Conservation (phyloP, 2,797 vertebrate genomes). For the Moxostoma hubbsi region DNA sequence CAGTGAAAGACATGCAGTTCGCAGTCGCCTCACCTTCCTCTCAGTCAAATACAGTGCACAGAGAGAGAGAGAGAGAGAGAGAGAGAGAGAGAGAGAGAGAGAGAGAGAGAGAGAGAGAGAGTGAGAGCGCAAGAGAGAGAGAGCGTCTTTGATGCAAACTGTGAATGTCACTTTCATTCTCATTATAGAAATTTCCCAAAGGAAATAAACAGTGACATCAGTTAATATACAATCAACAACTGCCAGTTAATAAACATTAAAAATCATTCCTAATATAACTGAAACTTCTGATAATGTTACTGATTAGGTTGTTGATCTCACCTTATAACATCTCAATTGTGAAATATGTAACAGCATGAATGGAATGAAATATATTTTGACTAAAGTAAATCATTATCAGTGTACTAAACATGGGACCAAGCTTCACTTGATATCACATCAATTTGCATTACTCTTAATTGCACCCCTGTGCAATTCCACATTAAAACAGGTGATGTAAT, state of each 20-base stretch:
- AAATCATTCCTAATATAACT: slow-evolving; percentile 69
- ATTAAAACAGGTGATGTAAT: slow-evolving; percentile 45
- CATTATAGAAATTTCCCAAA: slow-evolving; percentile 74
- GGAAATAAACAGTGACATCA: slow-evolving; percentile 70
- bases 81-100: no score
- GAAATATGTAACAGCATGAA: slow-evolving; percentile 61
- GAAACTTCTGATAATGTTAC: slow-evolving; percentile 71
- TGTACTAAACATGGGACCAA: slow-evolving; percentile 49
- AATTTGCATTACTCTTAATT: slow-evolving; percentile 47
- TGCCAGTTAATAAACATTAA: slow-evolving; percentile 71
- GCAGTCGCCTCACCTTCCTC: slow-evolving; percentile 45
- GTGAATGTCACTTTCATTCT: slow-evolving; percentile 75
- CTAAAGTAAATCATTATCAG: slow-evolving; percentile 31
- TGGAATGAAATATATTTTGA: slow-evolving; percentile 52
- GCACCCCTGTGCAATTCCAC: slow-evolving; percentile 21
- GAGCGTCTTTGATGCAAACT: slow-evolving; percentile 37
- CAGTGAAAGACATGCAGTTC: slow-evolving; percentile 39
- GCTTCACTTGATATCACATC: slow-evolving; percentile 41
- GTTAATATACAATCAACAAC: slow-evolving; percentile 77
- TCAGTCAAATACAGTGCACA: slow-evolving; percentile 33
- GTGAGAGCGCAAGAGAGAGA: slow-evolving; percentile 14
- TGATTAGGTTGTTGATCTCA: slow-evolving; percentile 74
- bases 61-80: not conserved
- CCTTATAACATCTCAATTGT: slow-evolving; percentile 67
- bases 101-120: slow-evolving; percentile 12